Evolutionary conservation across 1,140 invertebrate genomes (phyloP).

Genomic region (Neodiprion virginianus): DNA sequence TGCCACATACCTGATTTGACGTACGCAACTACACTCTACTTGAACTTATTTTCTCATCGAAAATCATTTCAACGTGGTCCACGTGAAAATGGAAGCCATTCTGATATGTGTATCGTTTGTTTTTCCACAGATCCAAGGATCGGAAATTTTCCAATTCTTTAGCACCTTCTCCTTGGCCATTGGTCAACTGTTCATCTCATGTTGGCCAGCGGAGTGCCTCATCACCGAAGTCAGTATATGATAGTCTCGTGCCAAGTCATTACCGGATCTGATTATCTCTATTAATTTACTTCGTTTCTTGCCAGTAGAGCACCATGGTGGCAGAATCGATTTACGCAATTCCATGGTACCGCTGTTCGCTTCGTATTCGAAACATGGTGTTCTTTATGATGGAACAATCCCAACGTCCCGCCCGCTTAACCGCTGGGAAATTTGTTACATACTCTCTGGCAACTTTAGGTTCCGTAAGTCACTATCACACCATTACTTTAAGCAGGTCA

Average conservation of each 20-base stretch:
- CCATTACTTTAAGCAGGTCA: too few relatives aligned
- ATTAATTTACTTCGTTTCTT: neutral
- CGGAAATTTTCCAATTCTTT: neutral
- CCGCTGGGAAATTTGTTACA: conserved; percentile 28
- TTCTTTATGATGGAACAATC: conserved; percentile 26
- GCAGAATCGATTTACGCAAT: neutral
- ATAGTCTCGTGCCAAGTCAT: neutral
- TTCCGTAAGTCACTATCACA: conserved; percentile 24
- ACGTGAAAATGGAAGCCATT: too few relatives aligned
- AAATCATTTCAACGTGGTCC: neutral
- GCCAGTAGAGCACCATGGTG: neutral
- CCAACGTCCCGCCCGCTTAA: conserved; percentile 27
- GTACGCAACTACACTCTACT: neutral
- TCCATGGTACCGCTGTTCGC: neutral
- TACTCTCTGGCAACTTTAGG: conserved; percentile 34
- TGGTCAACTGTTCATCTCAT: neutral
- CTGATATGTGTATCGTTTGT: neutral
- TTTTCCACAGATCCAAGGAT: neutral
- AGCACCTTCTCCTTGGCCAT: neutral
- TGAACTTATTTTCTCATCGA: neutral
- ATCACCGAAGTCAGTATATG: neutral
- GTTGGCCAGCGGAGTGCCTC: neutral
- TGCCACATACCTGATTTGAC: neutral
- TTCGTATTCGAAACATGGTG: neutral
- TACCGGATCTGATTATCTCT: neutral